Percentiles rank a stretch among this genome's conserved stretches.
Evolutionary conservation across 2,113 vertebrate genomes (phyloP).

Genomic region (Nothobranchius furzeri): DNA sequence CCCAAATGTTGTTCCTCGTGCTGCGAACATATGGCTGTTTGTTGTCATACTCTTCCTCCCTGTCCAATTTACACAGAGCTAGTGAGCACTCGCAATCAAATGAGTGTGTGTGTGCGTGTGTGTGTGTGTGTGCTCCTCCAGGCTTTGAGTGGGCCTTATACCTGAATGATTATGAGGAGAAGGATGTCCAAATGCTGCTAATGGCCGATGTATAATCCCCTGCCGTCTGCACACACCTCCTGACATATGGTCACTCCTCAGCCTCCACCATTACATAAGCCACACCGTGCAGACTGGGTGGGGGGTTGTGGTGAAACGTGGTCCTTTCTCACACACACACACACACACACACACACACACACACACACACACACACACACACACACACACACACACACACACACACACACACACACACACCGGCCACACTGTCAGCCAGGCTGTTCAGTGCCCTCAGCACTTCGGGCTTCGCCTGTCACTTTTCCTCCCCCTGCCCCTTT

Average conservation of each 20-base stretch:
- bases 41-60: constrained; percentile 71
- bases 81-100: constrained; percentile 57
- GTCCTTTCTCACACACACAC: constrained; percentile 54
- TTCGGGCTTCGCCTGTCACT: constrained; percentile 67
- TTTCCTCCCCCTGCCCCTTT: constrained; percentile 51
- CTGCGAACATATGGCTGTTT: constrained; percentile 76
- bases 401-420: constrained; percentile 37
- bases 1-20: constrained; percentile 68
- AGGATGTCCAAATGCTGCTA: constrained; percentile 65
- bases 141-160: constrained; percentile 53
- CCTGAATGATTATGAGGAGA: constrained; percentile 75
- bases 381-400: constrained; percentile 44
- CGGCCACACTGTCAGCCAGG: constrained; percentile 57
- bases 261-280: constrained; percentile 74
- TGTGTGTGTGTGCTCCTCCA: constrained; percentile 44
- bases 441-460: constrained; percentile 71
- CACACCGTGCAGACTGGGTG: constrained; percentile 38
- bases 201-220: constrained; percentile 70
- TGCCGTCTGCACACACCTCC: constrained; percentile 67
- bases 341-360: constrained; percentile 36
- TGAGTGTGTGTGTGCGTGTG: constrained; percentile 40
- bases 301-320: constrained; percentile 54
- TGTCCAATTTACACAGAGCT: constrained; percentile 74
- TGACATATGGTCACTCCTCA: constrained; percentile 78
- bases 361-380: constrained; percentile 41